Conservation (phyloP, 2,888 invertebrate species). For the Tetrapedia diversipes region DNA sequence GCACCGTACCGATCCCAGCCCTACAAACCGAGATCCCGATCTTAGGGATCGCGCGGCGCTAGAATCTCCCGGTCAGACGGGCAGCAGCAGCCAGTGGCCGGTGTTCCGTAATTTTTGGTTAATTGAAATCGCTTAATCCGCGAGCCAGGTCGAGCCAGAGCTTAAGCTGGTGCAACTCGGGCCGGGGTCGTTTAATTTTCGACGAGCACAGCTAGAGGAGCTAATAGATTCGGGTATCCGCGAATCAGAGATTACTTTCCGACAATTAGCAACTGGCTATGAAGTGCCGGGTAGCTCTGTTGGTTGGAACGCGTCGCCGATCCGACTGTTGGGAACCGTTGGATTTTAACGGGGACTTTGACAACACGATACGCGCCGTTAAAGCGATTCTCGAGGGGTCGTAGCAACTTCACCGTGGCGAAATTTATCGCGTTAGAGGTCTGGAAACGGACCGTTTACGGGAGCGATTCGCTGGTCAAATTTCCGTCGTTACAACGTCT, state of each 20-base stretch:
- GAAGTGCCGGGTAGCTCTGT: background rate
- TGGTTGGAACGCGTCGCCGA: background rate
- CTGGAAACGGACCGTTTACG: slow-evolving; percentile 50
- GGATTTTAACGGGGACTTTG: slow-evolving; percentile 30
- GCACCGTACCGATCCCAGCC: background rate
- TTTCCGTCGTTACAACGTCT: slow-evolving; percentile 46
- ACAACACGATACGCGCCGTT: slow-evolving; percentile 29
- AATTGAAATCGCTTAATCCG: slow-evolving; percentile 34
- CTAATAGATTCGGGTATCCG: slow-evolving; percentile 11
- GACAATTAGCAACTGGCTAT: background rate
- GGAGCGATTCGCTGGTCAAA: slow-evolving; percentile 36
- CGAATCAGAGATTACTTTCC: background rate
- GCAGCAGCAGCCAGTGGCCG: no score
- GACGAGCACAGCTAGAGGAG: background rate
- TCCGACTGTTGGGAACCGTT: background rate
- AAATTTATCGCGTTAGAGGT: slow-evolving; percentile 37
- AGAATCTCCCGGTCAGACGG: background rate
- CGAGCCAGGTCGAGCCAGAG: background rate
- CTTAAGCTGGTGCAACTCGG: background rate
- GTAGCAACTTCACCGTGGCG: slow-evolving; percentile 29
- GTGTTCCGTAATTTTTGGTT: slow-evolving; percentile 27
- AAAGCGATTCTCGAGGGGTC: slow-evolving; percentile 34
- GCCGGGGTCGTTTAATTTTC: background rate
- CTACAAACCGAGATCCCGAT: slow-evolving; percentile 26
- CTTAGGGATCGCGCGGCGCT: background rate